These are phyloP conservation scores for Ophion ventricosus DNA, from an alignment of 2,888 invertebrate species.

Conservation along the genomic window DNA sequence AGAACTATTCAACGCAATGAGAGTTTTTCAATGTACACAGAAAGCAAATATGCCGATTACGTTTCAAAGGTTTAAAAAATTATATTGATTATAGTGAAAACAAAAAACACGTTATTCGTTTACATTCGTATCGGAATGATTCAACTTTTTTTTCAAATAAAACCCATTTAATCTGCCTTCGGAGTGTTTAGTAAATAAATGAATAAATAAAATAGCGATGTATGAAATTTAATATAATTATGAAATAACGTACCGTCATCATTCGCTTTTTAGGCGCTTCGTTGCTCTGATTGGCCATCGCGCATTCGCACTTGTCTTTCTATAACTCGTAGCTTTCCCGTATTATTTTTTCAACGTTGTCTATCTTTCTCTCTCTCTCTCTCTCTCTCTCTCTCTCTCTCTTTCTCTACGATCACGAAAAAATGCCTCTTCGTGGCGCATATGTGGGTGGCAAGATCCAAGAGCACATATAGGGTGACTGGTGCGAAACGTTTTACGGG, in stretches of 20 bases:
- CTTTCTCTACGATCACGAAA: slow-evolving; percentile 7
- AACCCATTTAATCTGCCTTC: neutral
- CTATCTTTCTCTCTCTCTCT: neutral
- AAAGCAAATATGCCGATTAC: neutral
- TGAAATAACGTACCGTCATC: slow-evolving; percentile 74
- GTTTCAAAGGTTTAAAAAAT: neutral
- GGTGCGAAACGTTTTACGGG: slow-evolving; percentile 3
- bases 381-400: neutral
- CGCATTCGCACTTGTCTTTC: slow-evolving; percentile 2
- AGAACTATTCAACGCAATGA: too few species aligned
- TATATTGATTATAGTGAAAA: too few species aligned
- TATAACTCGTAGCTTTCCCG: slow-evolving; percentile 1
- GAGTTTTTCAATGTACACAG: neutral
- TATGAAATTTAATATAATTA: slow-evolving; percentile 19
- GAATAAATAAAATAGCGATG: neutral
- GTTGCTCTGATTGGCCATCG: slow-evolving; percentile 64
- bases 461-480: slow-evolving; percentile 11
- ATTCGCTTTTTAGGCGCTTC: slow-evolving; percentile 74
- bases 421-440: slow-evolving; percentile 6
- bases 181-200: neutral
- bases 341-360: slow-evolving; percentile 1
- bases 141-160: neutral
- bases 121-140: too few species aligned
- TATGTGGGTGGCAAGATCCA: slow-evolving; percentile 19
- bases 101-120: neutral